phyloP scores from a whole-genome alignment of 2,113 vertebrate genomes.

The Ellobius talpinus region DNA sequence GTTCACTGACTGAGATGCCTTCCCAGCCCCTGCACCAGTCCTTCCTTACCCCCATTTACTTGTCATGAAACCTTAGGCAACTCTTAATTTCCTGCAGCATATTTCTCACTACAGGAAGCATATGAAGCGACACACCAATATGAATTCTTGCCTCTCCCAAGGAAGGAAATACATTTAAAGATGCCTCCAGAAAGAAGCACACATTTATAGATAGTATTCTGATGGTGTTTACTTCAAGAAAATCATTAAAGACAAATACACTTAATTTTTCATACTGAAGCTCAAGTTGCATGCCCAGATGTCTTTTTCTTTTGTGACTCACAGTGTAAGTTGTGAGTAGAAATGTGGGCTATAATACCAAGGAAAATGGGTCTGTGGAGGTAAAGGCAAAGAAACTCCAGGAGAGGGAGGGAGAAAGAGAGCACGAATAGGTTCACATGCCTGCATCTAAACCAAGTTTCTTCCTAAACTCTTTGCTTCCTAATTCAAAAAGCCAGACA shows the following conservation, averaged over 20 bases:
- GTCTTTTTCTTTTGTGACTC: neutral
- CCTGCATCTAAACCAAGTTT: neutral
- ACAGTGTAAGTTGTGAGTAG: neutral
- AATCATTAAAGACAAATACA: neutral
- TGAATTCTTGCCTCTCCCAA: neutral
- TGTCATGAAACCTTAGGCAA: constrained; percentile 11
- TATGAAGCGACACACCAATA: neutral
- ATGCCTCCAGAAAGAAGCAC: neutral
- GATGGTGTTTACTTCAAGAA: neutral
- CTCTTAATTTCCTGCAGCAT: neutral
- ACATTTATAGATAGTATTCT: neutral
- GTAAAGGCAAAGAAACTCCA: neutral
- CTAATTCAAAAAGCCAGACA: neutral
- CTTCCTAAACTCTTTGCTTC: neutral
- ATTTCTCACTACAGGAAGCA: neutral
- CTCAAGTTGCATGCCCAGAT: neutral
- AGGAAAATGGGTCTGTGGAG: neutral
- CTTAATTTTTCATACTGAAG: neutral
- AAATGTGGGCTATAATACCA: neutral
- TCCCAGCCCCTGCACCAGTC: too few species aligned
- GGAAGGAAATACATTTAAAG: neutral
- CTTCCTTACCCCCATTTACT: neutral
- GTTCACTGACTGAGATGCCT: neutral
- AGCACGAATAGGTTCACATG: neutral
- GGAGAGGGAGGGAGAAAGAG: neutral